Base-by-base conservation (phyloP, 2,797 vertebrate species). In the Cirrhinus molitorella region DNA sequence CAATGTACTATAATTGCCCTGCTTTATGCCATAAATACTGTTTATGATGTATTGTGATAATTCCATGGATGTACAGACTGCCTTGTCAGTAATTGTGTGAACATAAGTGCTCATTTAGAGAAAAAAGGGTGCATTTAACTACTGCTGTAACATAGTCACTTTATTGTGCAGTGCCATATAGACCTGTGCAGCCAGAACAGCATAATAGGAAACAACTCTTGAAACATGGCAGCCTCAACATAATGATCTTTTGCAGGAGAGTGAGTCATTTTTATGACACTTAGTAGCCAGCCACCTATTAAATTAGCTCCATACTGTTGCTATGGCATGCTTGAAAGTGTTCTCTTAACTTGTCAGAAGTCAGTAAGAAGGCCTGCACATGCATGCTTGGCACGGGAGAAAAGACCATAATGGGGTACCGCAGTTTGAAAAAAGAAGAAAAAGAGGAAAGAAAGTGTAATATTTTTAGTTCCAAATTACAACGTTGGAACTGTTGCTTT, bases 401-500 rank as follows among this genome's bases (percentile, higher is more conserved):
- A 93, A 95, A 88, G 91, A 93, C 94, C 93, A 94, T 94, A 93
- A 92, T 94, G 94, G 94, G 93, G 83, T 93, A 91, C 95, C 94
- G 81, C 94, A 94, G 91, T 92, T 92, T 89, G 89, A 89, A 88
- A 89, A 88, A 88, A 95, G 89, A 82, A 91, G 83, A 84, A 91
- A 94, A 93, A 93, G 92, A 95, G 93, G 92, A 94, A 95, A 94
- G 93, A 95, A 95, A 94, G 93, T 92, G 90, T 93, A 94, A 95
- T 96, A 96, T 96, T 96, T 96, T 95, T 96, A 96, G 95, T 94
- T 90, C 90, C 53, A 96, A 96, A 96, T 96, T 96, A 95, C 94
- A 96, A 92, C 87, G 94, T 95, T 95, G 94, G 92, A 95, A 94
- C 94, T 93, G 94, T 93, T 87, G 93, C 94, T 93, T 92, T 93